Evolutionary conservation across 2,113 vertebrate genomes (phyloP).

Genomic region (Stigmatopora argus): DNA sequence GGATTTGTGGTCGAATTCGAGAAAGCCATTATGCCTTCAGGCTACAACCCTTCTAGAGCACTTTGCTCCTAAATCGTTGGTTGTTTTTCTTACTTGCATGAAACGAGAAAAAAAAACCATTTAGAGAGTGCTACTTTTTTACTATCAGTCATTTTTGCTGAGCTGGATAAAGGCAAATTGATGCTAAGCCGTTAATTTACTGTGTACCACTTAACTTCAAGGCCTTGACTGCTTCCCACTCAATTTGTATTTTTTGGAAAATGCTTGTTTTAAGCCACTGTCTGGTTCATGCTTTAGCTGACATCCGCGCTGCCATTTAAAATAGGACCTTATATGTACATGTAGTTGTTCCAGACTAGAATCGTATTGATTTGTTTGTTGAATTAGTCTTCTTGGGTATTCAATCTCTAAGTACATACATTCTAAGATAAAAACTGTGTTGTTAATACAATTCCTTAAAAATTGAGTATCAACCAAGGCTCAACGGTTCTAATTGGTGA

Average conservation of each 20-base stretch:
- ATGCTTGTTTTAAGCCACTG: neutral
- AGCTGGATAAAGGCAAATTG: constrained; percentile 5
- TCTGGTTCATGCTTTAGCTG: neutral
- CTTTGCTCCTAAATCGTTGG: constrained; percentile 19
- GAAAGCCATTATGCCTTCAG: constrained; percentile 29
- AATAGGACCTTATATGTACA: neutral
- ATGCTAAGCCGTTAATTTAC: constrained; percentile 1
- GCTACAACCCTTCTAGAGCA: constrained; percentile 29
- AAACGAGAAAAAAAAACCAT: constrained; percentile 11
- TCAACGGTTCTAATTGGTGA: too few relatives aligned
- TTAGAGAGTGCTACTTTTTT: constrained; percentile 16
- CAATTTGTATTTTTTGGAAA: neutral
- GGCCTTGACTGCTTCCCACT: neutral
- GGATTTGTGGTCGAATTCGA: constrained; percentile 43
- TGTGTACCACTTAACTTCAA: constrained; percentile 13
- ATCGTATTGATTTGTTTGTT: too few relatives aligned
- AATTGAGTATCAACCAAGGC: too few relatives aligned
- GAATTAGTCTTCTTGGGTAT: too few relatives aligned
- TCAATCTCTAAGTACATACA: too few relatives aligned
- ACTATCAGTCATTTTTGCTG: constrained; percentile 13
- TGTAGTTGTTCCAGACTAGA: neutral
- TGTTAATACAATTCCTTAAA: too few relatives aligned
- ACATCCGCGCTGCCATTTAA: neutral
- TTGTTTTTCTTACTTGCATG: constrained; percentile 27
- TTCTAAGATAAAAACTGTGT: too few relatives aligned